Base-by-base conservation (phyloP, 53 echinoderm and acorn worm genomes). In the Holothuria scabra region DNA sequence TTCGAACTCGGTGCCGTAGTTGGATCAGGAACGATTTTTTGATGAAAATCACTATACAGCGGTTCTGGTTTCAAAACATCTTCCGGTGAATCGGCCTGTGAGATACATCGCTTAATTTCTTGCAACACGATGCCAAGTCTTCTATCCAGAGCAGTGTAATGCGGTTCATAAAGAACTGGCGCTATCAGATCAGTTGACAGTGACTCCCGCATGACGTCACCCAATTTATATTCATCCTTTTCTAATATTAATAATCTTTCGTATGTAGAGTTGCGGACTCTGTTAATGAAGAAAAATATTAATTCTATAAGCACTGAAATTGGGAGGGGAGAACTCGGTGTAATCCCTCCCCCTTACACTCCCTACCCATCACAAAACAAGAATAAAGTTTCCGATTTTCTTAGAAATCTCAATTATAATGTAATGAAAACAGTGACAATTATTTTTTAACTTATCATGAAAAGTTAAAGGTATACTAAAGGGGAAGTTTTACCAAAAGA, bases 191-290 rank as follows among this genome's bases (percentile, higher is more conserved):
- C 96, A 56, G 56, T 85, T 79, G 91, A 85, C 76, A 96, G 58
- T 21, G 96, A 93, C 37, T 93, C 96, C 21, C 96, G 60, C 93
- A 96, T 93, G 65, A 96, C 90, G 82, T 96, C 96, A 74, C 96
- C 91, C 78, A 96, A 84, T 28, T 80, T 87, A 66, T 87, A 93
- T 22, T 90, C 70, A 13, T 93, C 93, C 8, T 82, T 85, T 12
- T 93, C 86, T 12, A 96, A 88, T 12, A 90, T 64, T 32, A 78
- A 37, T 18, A 96, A 86, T 46, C 96, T 84, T 23, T 80, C 56
- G 84, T 84, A 91, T 16, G 96, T 96, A 9, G 96, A 91, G 65
- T 88, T 66, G 25, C 96, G 93, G 79, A 96, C 64, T 75, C 96
- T 96, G 84, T 49, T 78, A 37, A 29, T 14, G 13, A 49, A 78